Base-by-base conservation (phyloP, 2,888 invertebrate genomes). In the Malacosoma neustria region DNA sequence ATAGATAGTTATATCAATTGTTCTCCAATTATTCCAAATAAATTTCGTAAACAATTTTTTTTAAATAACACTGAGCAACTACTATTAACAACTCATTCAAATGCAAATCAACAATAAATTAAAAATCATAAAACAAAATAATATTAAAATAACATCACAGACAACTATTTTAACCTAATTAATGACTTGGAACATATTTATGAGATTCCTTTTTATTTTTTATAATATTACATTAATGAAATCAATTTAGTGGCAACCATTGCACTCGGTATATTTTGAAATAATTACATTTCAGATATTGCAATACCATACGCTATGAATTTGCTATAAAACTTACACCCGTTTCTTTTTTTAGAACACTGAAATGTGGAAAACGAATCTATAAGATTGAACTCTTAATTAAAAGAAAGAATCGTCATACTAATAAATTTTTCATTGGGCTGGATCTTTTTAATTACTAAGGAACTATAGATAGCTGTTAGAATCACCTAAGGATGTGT, bases 101-200 rank as follows among this genome's bases (percentile, higher is more conserved):
- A 22, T 9, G 22, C 22, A 22, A 22, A 22, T 4, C 22, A 22
- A 22, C 22, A 22, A 22, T 22, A 22, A 22, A 22, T 22, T 22
- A 22, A 22, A 22, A 22, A 35, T 31, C 13, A 35, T 42, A 42
- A 4, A 36, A 39, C 37, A 45, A 43, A 43, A 51, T 65, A 72
- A 60, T 50, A 56, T 54, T 65, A 51, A 68, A 60, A 61, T 59
- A 74, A 72, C 72, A 81, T 82, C 81, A 82, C 82, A 82, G 81
- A 79, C 70, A 71, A 58, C 77, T 80, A 81, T 68, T 40, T 68
- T 61, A 55, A 64, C 53, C 60, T 72, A 72, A 45, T 56, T 61
- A 65, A 67, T 74, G 69, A 74, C 63, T 64, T 61, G 62, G 61
- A 64, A 65, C 54, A 51, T 57, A 55, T 50, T 57, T 57, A 60